phyloP scores from a whole-genome alignment of 2,888 invertebrate genomes.

The Odontocolon sp. region DNA sequence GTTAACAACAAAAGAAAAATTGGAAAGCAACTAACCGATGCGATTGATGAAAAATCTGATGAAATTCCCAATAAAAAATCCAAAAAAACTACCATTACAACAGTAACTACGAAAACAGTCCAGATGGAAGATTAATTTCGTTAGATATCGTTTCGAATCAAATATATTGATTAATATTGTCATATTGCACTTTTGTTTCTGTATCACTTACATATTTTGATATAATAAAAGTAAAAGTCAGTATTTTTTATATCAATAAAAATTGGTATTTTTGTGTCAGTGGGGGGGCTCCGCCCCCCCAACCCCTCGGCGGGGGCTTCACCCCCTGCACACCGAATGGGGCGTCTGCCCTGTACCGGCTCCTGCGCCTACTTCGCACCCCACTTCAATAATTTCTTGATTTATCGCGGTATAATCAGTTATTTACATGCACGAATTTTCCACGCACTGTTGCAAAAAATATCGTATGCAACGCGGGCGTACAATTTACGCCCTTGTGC shows the following conservation, averaged over 20 bases:
- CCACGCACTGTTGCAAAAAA: too few relatives aligned
- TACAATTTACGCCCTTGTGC: too few relatives aligned
- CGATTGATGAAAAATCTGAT: constrained; percentile 1
- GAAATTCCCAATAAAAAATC: constrained; percentile 1
- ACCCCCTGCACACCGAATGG: not conserved
- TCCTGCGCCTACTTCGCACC: not conserved
- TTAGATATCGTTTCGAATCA: too few relatives aligned
- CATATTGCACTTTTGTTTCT: too few relatives aligned
- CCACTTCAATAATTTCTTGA: too few relatives aligned
- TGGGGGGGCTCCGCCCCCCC: too few relatives aligned
- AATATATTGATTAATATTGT: not conserved
- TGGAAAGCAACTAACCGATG: not conserved
- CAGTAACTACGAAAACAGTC: constrained; percentile 1
- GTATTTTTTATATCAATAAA: not conserved
- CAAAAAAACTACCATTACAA: not conserved
- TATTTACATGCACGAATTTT: too few relatives aligned
- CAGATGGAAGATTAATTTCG: not conserved
- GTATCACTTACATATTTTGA: not conserved
- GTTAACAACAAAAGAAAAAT: not conserved
- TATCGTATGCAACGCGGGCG: too few relatives aligned
- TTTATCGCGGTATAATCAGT: not conserved
- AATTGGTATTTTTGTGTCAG: not conserved
- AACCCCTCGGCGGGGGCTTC: not conserved
- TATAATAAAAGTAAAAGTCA: not conserved
- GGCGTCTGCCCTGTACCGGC: not conserved